A percentile compares a stretch with the other conserved stretches of the same genome.
Evolutionary conservation across 2,888 invertebrate species (phyloP).

Genomic region (Philereme vetulata): DNA sequence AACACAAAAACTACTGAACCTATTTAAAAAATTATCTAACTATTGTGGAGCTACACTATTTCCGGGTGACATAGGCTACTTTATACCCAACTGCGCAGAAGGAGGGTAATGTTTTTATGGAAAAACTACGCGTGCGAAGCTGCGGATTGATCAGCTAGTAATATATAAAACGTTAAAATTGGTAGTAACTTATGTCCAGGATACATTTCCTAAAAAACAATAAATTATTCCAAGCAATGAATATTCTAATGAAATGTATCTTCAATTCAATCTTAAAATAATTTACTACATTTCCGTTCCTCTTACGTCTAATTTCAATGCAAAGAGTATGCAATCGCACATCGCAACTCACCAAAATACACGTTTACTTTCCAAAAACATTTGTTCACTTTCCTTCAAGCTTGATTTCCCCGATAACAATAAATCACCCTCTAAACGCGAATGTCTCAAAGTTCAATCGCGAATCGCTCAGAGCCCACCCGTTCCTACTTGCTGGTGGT

Average conservation of each 20-base stretch:
- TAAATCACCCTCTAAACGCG: slow-evolving; percentile 55
- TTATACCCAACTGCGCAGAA: too few species aligned
- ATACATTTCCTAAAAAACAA: too few species aligned
- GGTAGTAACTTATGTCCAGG: too few species aligned
- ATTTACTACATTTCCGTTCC: slow-evolving; percentile 2
- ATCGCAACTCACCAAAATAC: slow-evolving; percentile 26
- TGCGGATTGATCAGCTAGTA: too few species aligned
- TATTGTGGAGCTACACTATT: too few species aligned
- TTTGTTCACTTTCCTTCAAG: slow-evolving; percentile 19
- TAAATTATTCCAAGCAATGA: neutral
- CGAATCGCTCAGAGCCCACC: slow-evolving; percentile 65
- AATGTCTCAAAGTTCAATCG: slow-evolving; percentile 69
- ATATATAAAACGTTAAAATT: too few species aligned
- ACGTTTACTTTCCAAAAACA: neutral
- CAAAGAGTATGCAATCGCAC: slow-evolving; percentile 28
- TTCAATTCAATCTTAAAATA: slow-evolving; percentile 17
- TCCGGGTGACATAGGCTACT: too few species aligned
- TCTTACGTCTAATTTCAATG: slow-evolving; percentile 21
- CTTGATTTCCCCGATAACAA: slow-evolving; percentile 39
- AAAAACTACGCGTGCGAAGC: too few species aligned
- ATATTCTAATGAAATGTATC: slow-evolving; percentile 28
- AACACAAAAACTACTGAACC: too few species aligned
- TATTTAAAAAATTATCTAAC: too few species aligned
- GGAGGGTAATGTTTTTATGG: too few species aligned
- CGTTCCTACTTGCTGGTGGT: slow-evolving; percentile 76